A percentile compares a stretch with the other conserved stretches of the same genome.
Evolutionary conservation across 2,797 vertebrate species (phyloP).

Genomic region (Poecilia wingei): DNA sequence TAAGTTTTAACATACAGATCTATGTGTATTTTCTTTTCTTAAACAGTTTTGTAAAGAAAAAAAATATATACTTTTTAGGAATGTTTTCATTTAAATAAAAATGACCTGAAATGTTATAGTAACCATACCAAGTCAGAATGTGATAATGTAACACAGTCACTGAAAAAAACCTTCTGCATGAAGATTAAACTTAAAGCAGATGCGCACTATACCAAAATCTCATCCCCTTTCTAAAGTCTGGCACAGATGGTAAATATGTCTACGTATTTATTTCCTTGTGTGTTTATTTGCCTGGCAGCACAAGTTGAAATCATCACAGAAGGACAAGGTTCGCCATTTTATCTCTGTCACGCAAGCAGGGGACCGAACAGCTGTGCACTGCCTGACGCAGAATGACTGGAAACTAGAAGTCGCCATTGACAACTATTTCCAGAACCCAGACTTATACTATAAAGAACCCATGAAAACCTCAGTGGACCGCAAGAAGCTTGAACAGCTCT

Average conservation of each 20-base stretch:
- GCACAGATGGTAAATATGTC: neutral
- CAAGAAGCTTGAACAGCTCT: conserved; percentile 94
- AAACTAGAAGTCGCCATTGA: conserved; percentile 94
- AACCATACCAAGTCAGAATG: neutral
- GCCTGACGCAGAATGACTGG: conserved; percentile 94
- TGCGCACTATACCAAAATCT: neutral
- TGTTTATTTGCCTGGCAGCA: conserved; percentile 77
- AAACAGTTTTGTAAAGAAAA: neutral
- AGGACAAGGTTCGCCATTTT: conserved; percentile 95
- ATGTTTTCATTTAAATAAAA: neutral
- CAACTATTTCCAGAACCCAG: conserved; percentile 93
- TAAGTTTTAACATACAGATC: neutral
- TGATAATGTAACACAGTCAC: neutral
- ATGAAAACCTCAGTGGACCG: conserved; percentile 92
- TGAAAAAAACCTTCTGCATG: neutral
- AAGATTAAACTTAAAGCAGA: neutral
- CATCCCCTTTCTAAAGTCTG: neutral
- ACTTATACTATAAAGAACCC: conserved; percentile 91
- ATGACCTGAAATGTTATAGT: neutral
- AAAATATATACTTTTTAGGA: neutral
- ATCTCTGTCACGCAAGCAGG: conserved; percentile 94
- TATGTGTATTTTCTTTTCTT: neutral
- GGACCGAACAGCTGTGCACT: conserved; percentile 92
- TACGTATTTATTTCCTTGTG: conserved; percentile 17
- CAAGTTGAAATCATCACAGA: conserved; percentile 94